phyloP scores from a whole-genome alignment of 2,113 vertebrate species.

The Platichthys flesus region DNA sequence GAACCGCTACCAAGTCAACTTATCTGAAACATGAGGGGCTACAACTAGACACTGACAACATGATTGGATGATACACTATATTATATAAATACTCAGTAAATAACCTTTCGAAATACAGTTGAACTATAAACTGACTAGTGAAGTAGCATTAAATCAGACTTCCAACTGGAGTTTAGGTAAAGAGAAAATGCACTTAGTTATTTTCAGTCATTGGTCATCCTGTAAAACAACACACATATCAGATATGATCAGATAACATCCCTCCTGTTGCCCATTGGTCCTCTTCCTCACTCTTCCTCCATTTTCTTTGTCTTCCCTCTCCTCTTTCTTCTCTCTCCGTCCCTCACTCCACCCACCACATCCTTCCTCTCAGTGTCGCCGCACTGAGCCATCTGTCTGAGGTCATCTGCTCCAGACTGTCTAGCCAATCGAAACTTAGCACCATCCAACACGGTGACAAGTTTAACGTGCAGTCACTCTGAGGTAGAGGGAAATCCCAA shows the following conservation, averaged over 20 bases:
- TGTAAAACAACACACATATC: too few species aligned
- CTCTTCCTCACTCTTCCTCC: not conserved
- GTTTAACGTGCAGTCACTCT: slow-evolving; percentile 8
- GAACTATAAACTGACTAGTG: not conserved
- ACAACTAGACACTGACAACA: too few species aligned
- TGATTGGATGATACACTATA: too few species aligned
- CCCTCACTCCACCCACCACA: slow-evolving; percentile 38
- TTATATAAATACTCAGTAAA: too few species aligned
- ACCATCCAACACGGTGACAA: slow-evolving; percentile 29
- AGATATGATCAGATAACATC: too few species aligned
- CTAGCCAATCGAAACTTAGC: slow-evolving; percentile 27
- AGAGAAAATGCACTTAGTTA: not conserved
- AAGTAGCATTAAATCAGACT: not conserved
- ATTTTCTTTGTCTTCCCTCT: not conserved
- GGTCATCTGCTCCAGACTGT: slow-evolving; percentile 46
- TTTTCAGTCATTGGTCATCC: too few species aligned
- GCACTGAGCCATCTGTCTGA: slow-evolving; percentile 48
- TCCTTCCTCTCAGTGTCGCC: slow-evolving; percentile 19
- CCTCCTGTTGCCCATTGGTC: too few species aligned
- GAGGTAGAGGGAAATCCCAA: not conserved
- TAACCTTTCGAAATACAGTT: too few species aligned
- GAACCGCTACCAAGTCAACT: too few species aligned
- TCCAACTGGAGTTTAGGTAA: not conserved
- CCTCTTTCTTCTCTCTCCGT: not conserved
- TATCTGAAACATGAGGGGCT: too few species aligned